Evolutionary conservation across 2,888 invertebrate genomes (phyloP).

Genomic region (Drosophila peninsularis): DNA sequence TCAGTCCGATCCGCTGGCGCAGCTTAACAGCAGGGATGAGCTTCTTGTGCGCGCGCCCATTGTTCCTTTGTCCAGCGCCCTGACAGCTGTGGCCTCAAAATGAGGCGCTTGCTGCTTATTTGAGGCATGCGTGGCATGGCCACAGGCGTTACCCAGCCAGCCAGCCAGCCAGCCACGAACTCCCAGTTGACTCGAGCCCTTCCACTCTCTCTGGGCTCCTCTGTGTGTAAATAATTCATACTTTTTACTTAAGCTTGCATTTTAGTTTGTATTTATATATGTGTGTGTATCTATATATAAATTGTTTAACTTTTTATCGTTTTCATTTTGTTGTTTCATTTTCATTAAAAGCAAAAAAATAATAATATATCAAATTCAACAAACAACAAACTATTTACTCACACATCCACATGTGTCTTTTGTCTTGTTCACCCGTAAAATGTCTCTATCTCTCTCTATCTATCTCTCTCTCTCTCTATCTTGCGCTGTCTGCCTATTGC

Average conservation of each 20-base stretch:
- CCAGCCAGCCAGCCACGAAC: conserved; percentile 16
- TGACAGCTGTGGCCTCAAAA: conserved; percentile 78
- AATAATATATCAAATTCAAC: conserved; percentile 45
- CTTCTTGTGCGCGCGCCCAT: conserved; percentile 67
- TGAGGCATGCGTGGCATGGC: conserved; percentile 68
- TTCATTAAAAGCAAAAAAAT: conserved; percentile 59
- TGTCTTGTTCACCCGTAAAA: conserved; percentile 84
- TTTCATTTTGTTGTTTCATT: conserved; percentile 56
- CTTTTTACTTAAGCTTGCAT: conserved; percentile 50
- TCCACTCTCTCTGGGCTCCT: neutral
- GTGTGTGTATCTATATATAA: conserved; percentile 12
- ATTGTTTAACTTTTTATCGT: conserved; percentile 8
- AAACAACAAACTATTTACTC: conserved; percentile 77
- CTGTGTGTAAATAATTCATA: conserved; percentile 68
- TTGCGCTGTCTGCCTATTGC: conserved; percentile 27
- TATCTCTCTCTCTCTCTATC: conserved; percentile 21
- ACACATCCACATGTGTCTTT: conserved; percentile 84
- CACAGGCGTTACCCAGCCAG: conserved; percentile 13
- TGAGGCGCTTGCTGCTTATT: conserved; percentile 80
- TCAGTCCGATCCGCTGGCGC: conserved; percentile 35
- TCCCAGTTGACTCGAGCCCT: conserved; percentile 36
- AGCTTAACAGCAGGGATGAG: conserved; percentile 66
- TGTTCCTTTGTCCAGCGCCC: conserved; percentile 74
- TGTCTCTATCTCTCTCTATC: conserved; percentile 39
- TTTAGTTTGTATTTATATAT: conserved; percentile 38